These are phyloP conservation scores for Triplophysa dalaica DNA, from an alignment of 2,113 vertebrate species.

Conservation along the genomic window DNA sequence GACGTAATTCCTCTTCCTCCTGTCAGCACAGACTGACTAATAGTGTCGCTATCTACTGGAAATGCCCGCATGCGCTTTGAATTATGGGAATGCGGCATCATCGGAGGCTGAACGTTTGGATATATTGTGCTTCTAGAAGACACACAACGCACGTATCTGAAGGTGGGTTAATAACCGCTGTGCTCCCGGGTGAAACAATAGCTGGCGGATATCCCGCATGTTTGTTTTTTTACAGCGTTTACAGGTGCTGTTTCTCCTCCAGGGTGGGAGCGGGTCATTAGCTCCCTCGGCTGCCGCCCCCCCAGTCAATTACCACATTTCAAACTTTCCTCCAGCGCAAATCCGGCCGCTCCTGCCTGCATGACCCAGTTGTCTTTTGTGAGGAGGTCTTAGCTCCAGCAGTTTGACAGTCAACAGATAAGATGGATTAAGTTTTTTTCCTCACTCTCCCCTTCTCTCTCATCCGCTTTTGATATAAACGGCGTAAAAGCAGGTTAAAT, in stretches of 20 bases:
- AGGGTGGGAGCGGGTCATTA: slow-evolving; percentile 46
- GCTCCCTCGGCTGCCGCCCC: slow-evolving; percentile 47
- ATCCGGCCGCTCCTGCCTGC: slow-evolving; percentile 68
- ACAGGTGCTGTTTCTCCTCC: slow-evolving; percentile 38
- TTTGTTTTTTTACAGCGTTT: slow-evolving; percentile 21
- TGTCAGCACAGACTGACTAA: slow-evolving; percentile 70
- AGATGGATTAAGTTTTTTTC: slow-evolving; percentile 82
- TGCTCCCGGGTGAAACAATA: background rate
- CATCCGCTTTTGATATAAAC: slow-evolving; percentile 83
- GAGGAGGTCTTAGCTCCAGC: slow-evolving; percentile 82
- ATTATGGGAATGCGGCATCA: slow-evolving; percentile 19
- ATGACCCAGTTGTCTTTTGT: slow-evolving; percentile 86
- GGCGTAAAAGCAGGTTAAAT: slow-evolving; percentile 83
- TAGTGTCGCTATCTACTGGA: slow-evolving; percentile 55
- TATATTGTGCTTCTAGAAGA: background rate
- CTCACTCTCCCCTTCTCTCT: slow-evolving; percentile 49
- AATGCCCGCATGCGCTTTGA: slow-evolving; percentile 49
- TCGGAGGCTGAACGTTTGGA: background rate
- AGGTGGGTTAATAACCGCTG: background rate
- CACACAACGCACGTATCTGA: background rate
- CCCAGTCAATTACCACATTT: slow-evolving; percentile 78
- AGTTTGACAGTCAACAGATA: slow-evolving; percentile 87
- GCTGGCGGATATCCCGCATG: background rate
- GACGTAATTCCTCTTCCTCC: slow-evolving; percentile 68
- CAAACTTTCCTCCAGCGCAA: slow-evolving; percentile 73